phyloP scores from a whole-genome alignment of 2,113 vertebrate species.

The Pituophis catenifer region DNA sequence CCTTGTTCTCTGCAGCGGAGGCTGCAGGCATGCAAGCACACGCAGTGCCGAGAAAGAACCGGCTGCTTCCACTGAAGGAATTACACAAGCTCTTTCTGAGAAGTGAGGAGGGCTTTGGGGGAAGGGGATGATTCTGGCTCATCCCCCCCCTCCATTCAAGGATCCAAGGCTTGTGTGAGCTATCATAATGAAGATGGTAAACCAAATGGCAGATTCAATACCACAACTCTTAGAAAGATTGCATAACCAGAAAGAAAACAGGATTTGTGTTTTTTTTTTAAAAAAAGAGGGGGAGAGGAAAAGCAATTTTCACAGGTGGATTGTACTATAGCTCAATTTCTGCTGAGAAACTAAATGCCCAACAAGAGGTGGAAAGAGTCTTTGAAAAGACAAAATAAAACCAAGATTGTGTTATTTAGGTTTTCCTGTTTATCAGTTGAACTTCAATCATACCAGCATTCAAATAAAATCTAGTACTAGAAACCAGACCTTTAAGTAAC shows the following conservation, averaged over 20 bases:
- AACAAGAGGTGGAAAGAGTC: not conserved
- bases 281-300: not conserved
- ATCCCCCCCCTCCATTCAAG: not conserved
- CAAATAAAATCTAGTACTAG: not conserved
- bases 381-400: not conserved
- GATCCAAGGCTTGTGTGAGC: not conserved
- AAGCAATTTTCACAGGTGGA: not conserved
- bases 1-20: not conserved
- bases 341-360: not conserved
- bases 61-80: not conserved
- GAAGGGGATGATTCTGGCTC: not conserved
- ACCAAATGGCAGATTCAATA: not conserved
- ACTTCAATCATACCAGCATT: not conserved
- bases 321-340: not conserved
- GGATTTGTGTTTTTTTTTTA: not conserved
- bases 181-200: not conserved
- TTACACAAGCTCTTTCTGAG: not conserved
- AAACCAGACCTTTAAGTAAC: not conserved
- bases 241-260: not conserved
- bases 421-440: constrained; percentile 12
- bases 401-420: not conserved
- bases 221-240: not conserved
- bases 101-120: not conserved
- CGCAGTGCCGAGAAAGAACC: not conserved
- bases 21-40: not conserved